phyloP scores from a whole-genome alignment of 2,113 vertebrate species.

The Stomatorhinus ivindoensis region DNA sequence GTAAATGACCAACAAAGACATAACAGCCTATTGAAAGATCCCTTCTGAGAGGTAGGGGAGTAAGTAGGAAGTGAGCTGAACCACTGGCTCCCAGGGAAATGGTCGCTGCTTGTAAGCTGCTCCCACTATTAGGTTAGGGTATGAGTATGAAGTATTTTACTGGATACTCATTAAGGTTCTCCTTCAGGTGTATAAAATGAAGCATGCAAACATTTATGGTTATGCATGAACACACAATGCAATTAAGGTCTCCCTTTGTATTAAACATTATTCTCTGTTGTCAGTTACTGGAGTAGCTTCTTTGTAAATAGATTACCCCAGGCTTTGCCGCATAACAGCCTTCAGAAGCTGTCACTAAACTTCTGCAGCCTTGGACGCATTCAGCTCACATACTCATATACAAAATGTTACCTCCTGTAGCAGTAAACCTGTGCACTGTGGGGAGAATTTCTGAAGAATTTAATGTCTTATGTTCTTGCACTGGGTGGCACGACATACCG shows the following conservation, averaged over 20 bases:
- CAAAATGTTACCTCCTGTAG: not conserved
- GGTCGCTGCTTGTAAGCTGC: not conserved
- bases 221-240: not conserved
- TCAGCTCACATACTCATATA: not conserved
- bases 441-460: not conserved
- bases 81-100: not conserved
- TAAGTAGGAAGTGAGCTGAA: not conserved
- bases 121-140: not conserved
- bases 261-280: not conserved
- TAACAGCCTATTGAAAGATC: not conserved
- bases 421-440: not conserved
- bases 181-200: slow-evolving; percentile 11
- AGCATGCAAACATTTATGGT: not conserved
- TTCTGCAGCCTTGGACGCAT: not conserved
- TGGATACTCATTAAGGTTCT: not conserved
- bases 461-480: too few species aligned
- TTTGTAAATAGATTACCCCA: not conserved
- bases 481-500: not conserved
- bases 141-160: not conserved
- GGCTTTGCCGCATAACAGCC: not conserved
- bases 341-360: too few species aligned
- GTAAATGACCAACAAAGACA: not conserved
- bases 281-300: not conserved
- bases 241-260: not conserved
- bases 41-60: not conserved